A percentile compares a stretch with the other conserved stretches of the same genome.
phyloP scores from a whole-genome alignment of 2,888 invertebrate species.

The Dorcus hopei region DNA sequence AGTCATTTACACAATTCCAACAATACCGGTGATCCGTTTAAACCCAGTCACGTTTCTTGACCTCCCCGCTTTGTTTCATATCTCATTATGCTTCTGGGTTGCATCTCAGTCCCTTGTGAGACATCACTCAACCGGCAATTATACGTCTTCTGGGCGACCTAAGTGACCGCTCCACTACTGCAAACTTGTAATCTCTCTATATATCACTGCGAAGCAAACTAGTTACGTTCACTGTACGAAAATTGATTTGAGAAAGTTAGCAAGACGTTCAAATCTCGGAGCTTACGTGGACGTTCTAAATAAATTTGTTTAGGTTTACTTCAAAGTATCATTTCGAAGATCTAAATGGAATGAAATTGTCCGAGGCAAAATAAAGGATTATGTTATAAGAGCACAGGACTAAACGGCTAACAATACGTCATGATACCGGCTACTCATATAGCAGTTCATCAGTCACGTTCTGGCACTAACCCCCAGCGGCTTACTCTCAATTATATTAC shows the following conservation, averaged over 20 bases:
- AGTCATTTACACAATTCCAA: conserved; percentile 21
- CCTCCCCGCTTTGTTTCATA: neutral
- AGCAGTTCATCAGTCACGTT: conserved; percentile 2
- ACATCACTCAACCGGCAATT: conserved; percentile 1
- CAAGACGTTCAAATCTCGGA: neutral
- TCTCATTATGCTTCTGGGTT: conserved; percentile 1
- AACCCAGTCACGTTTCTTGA: neutral
- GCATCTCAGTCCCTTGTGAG: neutral
- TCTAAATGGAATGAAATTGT: neutral
- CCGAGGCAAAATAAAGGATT: neutral
- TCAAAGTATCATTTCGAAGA: no score
- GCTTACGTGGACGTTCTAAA: no score
- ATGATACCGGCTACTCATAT: conserved; percentile 2
- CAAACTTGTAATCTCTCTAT: conserved; percentile 1
- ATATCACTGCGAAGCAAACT: neutral
- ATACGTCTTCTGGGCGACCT: conserved; percentile 1
- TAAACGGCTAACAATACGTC: neutral
- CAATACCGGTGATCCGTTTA: conserved; percentile 6
- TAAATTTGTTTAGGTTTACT: no score
- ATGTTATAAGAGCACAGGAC: neutral
- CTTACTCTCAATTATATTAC: conserved; percentile 3
- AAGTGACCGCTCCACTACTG: conserved; percentile 3
- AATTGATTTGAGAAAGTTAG: neutral
- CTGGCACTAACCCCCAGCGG: conserved; percentile 1
- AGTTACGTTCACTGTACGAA: neutral